A percentile compares a stretch with the other conserved stretches of the same genome.
Evolutionary conservation across 2,888 invertebrate species (phyloP).

Genomic region (Calliphora vomitoria): DNA sequence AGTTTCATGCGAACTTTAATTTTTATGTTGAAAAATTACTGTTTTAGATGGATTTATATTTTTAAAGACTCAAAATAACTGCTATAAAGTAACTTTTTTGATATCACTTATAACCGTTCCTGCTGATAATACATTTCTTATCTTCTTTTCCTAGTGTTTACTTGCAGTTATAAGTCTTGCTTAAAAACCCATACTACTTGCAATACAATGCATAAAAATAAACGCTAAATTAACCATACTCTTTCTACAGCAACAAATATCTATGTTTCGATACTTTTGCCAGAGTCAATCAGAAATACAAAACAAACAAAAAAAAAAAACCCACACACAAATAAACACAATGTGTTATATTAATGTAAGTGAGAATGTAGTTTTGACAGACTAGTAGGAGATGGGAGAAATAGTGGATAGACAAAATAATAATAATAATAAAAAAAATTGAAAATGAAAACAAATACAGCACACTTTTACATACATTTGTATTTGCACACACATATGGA

Average conservation of each 20-base stretch:
- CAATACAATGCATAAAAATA: background rate
- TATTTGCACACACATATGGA: background rate
- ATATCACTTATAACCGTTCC: no score
- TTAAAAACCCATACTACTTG: no score
- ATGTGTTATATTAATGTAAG: background rate
- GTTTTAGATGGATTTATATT: no score
- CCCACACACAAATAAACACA: background rate
- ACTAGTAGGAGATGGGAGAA: slow-evolving; percentile 18
- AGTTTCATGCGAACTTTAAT: no score
- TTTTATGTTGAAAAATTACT: no score
- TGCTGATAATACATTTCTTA: no score
- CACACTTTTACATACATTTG: slow-evolving; percentile 2
- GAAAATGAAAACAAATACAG: background rate
- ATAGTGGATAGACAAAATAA: slow-evolving; percentile 17
- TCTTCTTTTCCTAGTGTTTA: no score
- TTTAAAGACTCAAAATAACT: no score
- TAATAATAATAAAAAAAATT: background rate
- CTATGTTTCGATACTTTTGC: background rate
- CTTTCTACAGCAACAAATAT: background rate
- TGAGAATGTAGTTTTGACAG: background rate
- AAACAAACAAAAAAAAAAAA: background rate
- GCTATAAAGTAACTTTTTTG: no score
- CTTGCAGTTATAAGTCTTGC: no score
- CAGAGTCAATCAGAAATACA: background rate
- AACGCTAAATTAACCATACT: background rate